Evolutionary conservation across 2,888 invertebrate species (phyloP), one percentile per base, ranked within the genome.

Genomic region (Ceratothoa steindachneri): DNA sequence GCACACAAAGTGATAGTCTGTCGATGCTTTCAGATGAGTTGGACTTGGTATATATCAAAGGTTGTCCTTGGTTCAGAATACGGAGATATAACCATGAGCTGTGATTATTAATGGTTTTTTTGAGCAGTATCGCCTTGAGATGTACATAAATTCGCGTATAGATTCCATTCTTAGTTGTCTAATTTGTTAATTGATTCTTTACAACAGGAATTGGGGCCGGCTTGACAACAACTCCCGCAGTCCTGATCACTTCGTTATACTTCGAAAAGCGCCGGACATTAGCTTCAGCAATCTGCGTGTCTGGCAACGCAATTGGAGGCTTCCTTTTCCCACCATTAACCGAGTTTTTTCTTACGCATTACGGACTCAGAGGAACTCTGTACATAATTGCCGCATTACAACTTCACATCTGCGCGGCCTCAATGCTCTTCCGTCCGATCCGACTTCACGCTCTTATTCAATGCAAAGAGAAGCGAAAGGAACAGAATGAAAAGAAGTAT

Each of bases 241-340:
- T 91, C 75, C 89, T 91, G 80, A 88, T 89, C 79, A 90, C 90
- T 64, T 88, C 90, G 1, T 87, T 89, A 28, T 91, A 91, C 83
- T 92, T 91, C 82, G 88, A 86, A 74, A 85, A 86, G 73, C 88
- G 86, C 82, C 89, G 90, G 81, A 89, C 89, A 76, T 87, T 89
- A 53, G 91, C 91, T n/a, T 90, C 91, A 71, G 91, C 91, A 1
- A 85, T 91, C 30, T 89, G 91, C 0, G 88, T 91, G 85, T 90
- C 90, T 29, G 91, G 91, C 72, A 90, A 91, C 79, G 90, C 91
- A 75, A 84, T 91, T 29, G 91, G 91, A 1, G 90, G 91, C 83
- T 89, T 82, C 53, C 70, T 81, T 27, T 60, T 82, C 29, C 82
- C 82, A 1, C 80, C 80, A 9, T 77, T 82, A 15, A 78, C 82